Evolutionary conservation across 1,140 invertebrate genomes (phyloP), one percentile per base, ranked within the genome.

Genomic region (Asbolus verrucosus): DNA sequence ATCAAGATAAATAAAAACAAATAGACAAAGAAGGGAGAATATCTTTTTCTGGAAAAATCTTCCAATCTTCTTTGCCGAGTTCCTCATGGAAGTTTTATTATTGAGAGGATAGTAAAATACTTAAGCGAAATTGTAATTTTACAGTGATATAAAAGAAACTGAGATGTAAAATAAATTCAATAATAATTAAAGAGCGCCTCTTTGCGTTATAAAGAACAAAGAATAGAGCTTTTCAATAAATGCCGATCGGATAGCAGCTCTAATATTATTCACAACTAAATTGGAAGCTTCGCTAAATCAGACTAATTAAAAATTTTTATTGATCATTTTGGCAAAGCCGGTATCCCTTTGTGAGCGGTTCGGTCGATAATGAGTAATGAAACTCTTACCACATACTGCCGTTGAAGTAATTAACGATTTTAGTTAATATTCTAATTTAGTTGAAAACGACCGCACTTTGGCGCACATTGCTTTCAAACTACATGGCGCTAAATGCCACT

Each of bases 361-460:
- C 15, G 41, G 41, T 46, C 41, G 41, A 46, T 46, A 46, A 46
- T 18, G 41, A 46, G 41, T 46, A 46, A 46, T 46, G 41, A 46
- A 46, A 46, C 41, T 46, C 41, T 46, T 46, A 46, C 41, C 41
- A 46, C 41, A 46, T 46, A 46, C 19, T 46, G 41, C 41, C 41
- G 41, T 46, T 16, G 41, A 16, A 18, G 41, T 46, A 46, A 46
- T 46, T 46, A 46, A 46, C 41, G 41, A 46, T 46, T 46, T 46
- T 46, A 46, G 41, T 46, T 46, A 46, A 46, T 46, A 46, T 46
- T 46, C 41, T 46, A 46, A 46, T 46, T 46, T 46, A 21, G 41
- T 46, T 46, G 41, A 46, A 46, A 46, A 46, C 41, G 41, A 46
- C 41, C 41, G 19, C 41, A 46, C 16, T 46, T 46, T 46, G 15